A percentile compares a stretch with the other conserved stretches of the same genome.
phyloP scores from a whole-genome alignment of 92 coral and sea anemone genomes.

The Actinernus sp. region DNA sequence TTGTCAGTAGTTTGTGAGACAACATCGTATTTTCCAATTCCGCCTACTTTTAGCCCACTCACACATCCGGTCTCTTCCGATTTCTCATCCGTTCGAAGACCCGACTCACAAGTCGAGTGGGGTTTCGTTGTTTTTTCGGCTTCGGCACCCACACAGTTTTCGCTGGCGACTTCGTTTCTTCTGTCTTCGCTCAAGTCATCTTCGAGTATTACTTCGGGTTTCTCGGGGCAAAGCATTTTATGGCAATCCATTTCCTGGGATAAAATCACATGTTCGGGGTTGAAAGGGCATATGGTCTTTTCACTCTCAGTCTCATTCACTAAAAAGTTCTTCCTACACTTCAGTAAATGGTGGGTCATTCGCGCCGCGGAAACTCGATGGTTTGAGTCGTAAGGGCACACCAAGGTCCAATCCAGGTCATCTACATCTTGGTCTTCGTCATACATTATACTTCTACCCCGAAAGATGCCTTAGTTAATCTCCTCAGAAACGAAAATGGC shows the following conservation, averaged over 20 bases:
- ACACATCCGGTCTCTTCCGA: slow-evolving; percentile 85
- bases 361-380: slow-evolving; percentile 72
- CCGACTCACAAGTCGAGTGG: slow-evolving; percentile 9
- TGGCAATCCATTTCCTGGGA: slow-evolving; percentile 86
- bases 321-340: slow-evolving; percentile 77
- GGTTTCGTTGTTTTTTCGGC: slow-evolving; percentile 50
- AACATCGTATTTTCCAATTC: slow-evolving; percentile 62
- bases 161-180: slow-evolving; percentile 16
- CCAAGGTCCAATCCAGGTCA: slow-evolving; percentile 67
- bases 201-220: slow-evolving; percentile 37
- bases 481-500: slow-evolving; percentile 81
- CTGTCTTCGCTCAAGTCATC: slow-evolving; percentile 13
- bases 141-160: slow-evolving; percentile 39
- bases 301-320: slow-evolving; percentile 49
- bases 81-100: slow-evolving; percentile 58
- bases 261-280: slow-evolving; percentile 73
- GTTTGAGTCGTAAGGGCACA: slow-evolving; percentile 81
- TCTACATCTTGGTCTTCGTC: slow-evolving; percentile 84
- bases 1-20: slow-evolving; percentile 52
- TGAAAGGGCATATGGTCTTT: slow-evolving; percentile 94
- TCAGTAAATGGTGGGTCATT: slow-evolving; percentile 82
- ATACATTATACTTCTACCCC: slow-evolving; percentile 72
- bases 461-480: slow-evolving; percentile 69
- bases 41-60: slow-evolving; percentile 92
- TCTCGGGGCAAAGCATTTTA: slow-evolving; percentile 67